Conservation (phyloP, 2,888 invertebrate species). For the Shargacucullia verbasci region DNA sequence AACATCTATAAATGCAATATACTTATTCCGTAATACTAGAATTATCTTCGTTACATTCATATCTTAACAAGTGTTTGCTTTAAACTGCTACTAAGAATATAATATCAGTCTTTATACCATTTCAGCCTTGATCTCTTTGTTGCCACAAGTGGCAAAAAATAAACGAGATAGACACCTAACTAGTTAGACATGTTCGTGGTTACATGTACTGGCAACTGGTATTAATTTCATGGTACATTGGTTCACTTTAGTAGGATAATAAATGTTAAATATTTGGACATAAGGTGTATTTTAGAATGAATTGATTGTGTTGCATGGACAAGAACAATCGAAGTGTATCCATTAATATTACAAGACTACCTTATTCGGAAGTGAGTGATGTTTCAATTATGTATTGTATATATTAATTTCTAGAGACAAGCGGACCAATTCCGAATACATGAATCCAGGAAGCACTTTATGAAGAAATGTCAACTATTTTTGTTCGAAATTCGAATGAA, state of each 20-base stretch:
- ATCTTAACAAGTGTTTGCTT: background rate
- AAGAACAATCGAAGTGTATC: constrained; percentile 13
- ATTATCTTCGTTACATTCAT: no score
- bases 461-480: no score
- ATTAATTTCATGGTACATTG: constrained; percentile 23
- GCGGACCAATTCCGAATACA: no score
- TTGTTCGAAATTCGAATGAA: no score
- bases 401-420: no score
- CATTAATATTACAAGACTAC: no score
- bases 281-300: constrained; percentile 14
- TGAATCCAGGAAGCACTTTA: no score
- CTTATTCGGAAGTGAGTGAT: background rate
- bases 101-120: constrained; percentile 1
- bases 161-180: constrained; percentile 12
- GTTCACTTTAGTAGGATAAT: constrained; percentile 3
- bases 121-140: constrained; percentile 28
- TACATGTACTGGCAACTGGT: constrained; percentile 15
- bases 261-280: background rate
- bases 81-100: constrained; percentile 1
- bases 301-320: background rate
- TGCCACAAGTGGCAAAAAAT: constrained; percentile 16
- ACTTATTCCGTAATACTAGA: no score
- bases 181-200: constrained; percentile 13
- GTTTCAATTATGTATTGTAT: background rate
- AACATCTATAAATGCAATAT: no score